Base-by-base conservation (phyloP, 2,888 invertebrate species). In the Hoplodrina blanda region DNA sequence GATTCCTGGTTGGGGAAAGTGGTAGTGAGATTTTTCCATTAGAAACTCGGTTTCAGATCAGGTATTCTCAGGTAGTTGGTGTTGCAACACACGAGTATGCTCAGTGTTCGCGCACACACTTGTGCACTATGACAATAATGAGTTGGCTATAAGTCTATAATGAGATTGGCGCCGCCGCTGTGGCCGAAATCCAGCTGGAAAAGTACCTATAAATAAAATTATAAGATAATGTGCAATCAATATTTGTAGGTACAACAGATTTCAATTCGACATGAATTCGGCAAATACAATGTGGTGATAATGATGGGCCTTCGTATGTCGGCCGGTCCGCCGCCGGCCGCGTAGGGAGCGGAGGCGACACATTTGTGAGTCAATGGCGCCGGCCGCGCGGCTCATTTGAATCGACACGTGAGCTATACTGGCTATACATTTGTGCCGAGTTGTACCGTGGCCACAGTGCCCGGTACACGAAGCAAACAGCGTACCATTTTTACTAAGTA, bases 361-460 rank as follows among this genome's bases (percentile, higher is more conserved):
- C 63, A 84, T 84, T 81, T 80, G 84, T 84, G 68, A 80, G 79
- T 83, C 82, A 84, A 83, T 83, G 50, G 50, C 52, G 62, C 25
- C 33, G 61, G 30, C 19, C 59, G 49, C 49, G 75, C 73, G 20
- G 44, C 72, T 75, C 80, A 84, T 82, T 82, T 76, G 73, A 73
- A 71, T 72, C n/a, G 61, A 50, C 73, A 71, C 74, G 69, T 81
- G 81, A 70, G 55, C 59, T 53, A 56, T 15, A 54, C 37, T 78
- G 69, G 55, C 59, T 53, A 11, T 6, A 46, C 46, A 8, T 6
- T 19, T 61, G 54, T 56, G 46, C 19, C 50, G 44, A n/a, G 11
- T 46, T 0, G 46, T 13, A 41, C 46, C 17, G 17, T 17, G 17
- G 10, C 13, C 44, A 15, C 13, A 10, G 15, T 37, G 37, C 37